Evolutionary conservation across 2,797 vertebrate genomes (phyloP).

Genomic region (Margarornis squamiger): DNA sequence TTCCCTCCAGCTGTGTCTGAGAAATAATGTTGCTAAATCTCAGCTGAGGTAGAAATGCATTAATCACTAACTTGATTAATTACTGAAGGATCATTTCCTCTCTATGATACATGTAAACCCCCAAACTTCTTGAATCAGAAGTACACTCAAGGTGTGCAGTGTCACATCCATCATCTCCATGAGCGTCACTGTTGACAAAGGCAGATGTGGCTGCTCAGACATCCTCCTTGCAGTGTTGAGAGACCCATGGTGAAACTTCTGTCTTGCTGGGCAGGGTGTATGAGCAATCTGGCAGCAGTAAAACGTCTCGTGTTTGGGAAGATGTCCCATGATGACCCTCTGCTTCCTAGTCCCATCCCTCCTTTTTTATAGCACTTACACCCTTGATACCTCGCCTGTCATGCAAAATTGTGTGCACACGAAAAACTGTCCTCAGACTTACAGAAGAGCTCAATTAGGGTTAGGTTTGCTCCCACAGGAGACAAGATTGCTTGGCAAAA

Average conservation of each 20-base stretch:
- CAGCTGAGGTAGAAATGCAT: constrained; percentile 44
- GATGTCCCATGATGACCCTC: neutral
- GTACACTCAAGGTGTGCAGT: constrained; percentile 36
- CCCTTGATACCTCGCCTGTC: neutral
- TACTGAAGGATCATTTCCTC: constrained; percentile 53
- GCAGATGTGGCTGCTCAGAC: neutral
- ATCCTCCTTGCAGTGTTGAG: neutral
- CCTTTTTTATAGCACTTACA: neutral
- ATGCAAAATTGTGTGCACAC: neutral
- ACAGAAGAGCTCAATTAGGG: neutral
- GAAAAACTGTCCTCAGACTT: neutral
- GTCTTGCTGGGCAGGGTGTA: neutral
- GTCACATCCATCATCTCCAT: constrained; percentile 37
- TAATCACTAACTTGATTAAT: constrained; percentile 63
- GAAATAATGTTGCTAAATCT: constrained; percentile 48
- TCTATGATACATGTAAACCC: constrained; percentile 42
- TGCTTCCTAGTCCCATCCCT: neutral
- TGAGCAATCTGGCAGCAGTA: neutral
- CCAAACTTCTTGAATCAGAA: constrained; percentile 56
- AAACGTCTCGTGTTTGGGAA: neutral
- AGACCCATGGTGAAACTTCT: neutral
- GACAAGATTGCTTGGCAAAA: neutral
- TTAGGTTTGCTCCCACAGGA: neutral
- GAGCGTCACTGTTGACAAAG: neutral
- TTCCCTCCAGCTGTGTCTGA: constrained; percentile 52